Evolutionary conservation across 2,113 vertebrate genomes (phyloP).

Genomic region (Peromyscus maniculatus): DNA sequence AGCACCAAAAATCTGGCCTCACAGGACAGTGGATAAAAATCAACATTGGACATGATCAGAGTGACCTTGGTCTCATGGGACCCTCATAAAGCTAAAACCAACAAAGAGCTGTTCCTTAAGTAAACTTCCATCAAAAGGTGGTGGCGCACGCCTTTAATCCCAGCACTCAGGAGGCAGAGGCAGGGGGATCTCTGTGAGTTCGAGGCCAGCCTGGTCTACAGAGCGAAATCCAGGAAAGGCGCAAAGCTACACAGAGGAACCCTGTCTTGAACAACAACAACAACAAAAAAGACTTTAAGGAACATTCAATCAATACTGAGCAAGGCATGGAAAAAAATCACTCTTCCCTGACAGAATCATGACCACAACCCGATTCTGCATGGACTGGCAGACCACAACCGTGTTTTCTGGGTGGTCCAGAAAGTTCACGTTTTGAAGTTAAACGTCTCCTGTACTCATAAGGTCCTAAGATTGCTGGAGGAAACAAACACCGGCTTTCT

Average conservation of each 20-base stretch:
- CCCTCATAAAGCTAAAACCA: background rate
- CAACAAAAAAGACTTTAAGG: background rate
- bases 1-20: background rate
- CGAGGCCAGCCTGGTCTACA: too few relatives aligned
- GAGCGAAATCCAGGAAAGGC: too few relatives aligned
- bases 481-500: background rate
- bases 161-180: too few relatives aligned
- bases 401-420: background rate
- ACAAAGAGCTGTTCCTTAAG: background rate
- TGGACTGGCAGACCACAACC: background rate
- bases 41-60: background rate
- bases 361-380: background rate
- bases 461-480: background rate
- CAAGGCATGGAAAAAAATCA: background rate
- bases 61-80: background rate
- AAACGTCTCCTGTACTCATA: background rate
- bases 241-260: too few relatives aligned
- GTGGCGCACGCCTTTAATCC: too few relatives aligned
- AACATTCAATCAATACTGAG: background rate
- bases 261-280: too few relatives aligned
- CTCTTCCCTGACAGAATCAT: background rate
- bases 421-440: background rate
- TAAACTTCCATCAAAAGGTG: background rate
- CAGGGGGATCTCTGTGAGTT: too few relatives aligned
- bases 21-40: background rate